Percentiles rank a stretch among this genome's conserved stretches.
phyloP scores from a whole-genome alignment of 2,797 vertebrate genomes.

The Girardinus metallicus region DNA sequence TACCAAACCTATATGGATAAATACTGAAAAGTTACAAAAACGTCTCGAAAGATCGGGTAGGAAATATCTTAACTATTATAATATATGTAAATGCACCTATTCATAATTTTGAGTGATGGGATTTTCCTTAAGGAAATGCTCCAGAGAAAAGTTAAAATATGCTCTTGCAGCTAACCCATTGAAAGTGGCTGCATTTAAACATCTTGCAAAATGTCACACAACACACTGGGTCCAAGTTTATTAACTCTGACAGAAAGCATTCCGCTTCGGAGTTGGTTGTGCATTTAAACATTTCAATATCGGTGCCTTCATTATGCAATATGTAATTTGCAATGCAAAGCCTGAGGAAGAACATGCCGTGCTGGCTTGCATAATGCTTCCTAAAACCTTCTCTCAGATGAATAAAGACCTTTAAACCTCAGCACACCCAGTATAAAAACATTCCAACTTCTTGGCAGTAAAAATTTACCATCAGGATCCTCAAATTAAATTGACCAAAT shows the following conservation, averaged over 20 bases:
- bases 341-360: conserved; percentile 12
- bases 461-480: not conserved
- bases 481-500: not conserved
- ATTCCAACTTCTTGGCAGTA: not conserved
- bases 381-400: not conserved
- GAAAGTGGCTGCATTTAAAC: conserved; percentile 41
- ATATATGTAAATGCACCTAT: not conserved
- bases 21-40: not conserved
- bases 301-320: conserved; percentile 25
- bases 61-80: not conserved
- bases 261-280: conserved; percentile 22
- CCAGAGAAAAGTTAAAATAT: conserved; percentile 6
- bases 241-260: conserved; percentile 37
- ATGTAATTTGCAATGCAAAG: conserved; percentile 38
- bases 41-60: not conserved
- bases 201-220: conserved; percentile 56
- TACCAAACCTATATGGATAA: not conserved
- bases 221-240: conserved; percentile 25
- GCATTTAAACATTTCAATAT: conserved; percentile 26
- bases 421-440: not conserved
- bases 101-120: not conserved
- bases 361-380: conserved; percentile 8
- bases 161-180: conserved; percentile 33
- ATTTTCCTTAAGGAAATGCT: conserved; percentile 6
- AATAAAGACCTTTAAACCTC: conserved; percentile 7